Percentiles rank a stretch among this genome's conserved stretches.
Conservation (phyloP, 2,113 vertebrate species). For the Sardina pilchardus region DNA sequence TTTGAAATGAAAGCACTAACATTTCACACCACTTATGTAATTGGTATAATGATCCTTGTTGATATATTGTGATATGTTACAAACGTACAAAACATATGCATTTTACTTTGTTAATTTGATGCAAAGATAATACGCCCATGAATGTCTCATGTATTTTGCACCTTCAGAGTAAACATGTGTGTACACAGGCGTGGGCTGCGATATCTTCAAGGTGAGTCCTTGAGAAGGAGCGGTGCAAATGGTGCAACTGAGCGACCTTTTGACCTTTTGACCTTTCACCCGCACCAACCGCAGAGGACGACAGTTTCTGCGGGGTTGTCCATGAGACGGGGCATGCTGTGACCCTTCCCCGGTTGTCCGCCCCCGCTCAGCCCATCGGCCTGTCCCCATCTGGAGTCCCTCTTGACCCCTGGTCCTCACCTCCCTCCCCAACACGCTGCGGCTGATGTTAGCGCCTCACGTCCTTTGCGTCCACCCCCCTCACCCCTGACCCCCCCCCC, state of each 20-base stretch:
- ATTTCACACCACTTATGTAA: not conserved
- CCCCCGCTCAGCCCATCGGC: not conserved
- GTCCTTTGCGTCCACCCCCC: conserved; percentile 42
- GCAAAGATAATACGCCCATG: not conserved
- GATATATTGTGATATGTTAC: not conserved
- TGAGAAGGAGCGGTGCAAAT: conserved; percentile 25
- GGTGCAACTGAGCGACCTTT: conserved; percentile 41
- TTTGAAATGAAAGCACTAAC: not conserved
- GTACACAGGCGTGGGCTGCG: not conserved
- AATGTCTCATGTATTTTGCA: not conserved
- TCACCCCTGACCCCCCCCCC: not conserved
- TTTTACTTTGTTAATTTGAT: not conserved
- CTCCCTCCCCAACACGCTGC: conserved; percentile 28
- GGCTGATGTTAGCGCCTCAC: conserved; percentile 47
- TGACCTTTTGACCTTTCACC: conserved; percentile 38
- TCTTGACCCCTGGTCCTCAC: conserved; percentile 22
- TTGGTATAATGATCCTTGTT: not conserved
- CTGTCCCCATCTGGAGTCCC: conserved; percentile 34
- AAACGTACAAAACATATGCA: not conserved
- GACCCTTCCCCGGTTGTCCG: not conserved
- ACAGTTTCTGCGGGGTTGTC: conserved; percentile 14
- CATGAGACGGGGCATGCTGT: not conserved
- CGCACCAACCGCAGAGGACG: conserved; percentile 30
- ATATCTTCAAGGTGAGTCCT: conserved; percentile 20
- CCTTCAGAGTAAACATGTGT: not conserved